These are phyloP conservation scores for Catharus ustulatus DNA, from an alignment of 2,797 vertebrate species.

Conservation along the genomic window DNA sequence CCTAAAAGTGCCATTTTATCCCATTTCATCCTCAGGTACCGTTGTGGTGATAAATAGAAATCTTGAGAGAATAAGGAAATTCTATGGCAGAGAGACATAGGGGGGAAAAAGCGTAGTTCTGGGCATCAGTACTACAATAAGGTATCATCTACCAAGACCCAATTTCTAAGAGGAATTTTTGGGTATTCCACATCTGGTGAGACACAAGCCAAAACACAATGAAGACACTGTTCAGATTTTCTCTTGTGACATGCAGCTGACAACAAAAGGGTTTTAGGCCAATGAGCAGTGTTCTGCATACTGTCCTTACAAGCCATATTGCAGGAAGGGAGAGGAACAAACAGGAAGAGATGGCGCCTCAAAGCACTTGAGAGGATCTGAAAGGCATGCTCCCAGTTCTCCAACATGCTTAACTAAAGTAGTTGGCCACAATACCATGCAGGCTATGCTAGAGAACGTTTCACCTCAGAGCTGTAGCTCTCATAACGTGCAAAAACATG, in stretches of 20 bases:
- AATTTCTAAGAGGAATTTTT: not conserved
- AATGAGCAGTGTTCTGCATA: not conserved
- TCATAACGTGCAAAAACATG: not conserved
- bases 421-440: not conserved
- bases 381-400: not conserved
- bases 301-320: not conserved
- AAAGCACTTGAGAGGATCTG: not conserved
- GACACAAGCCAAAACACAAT: not conserved
- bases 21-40: not conserved
- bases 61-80: not conserved
- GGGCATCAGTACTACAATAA: not conserved
- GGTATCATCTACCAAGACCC: rapidly evolving
- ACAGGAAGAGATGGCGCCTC: not conserved
- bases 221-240: not conserved
- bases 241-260: not conserved
- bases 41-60: not conserved
- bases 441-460: not conserved
- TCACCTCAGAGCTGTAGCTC: not conserved
- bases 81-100: not conserved
- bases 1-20: not conserved
- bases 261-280: not conserved
- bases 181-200: no score
- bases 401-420: not conserved
- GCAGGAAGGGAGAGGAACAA: not conserved
- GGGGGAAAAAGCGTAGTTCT: not conserved